A percentile compares a stretch with the other conserved stretches of the same genome.
These are phyloP conservation scores for Argyrosomus regius DNA, from an alignment of 2,797 vertebrate genomes.

Conservation along the genomic window DNA sequence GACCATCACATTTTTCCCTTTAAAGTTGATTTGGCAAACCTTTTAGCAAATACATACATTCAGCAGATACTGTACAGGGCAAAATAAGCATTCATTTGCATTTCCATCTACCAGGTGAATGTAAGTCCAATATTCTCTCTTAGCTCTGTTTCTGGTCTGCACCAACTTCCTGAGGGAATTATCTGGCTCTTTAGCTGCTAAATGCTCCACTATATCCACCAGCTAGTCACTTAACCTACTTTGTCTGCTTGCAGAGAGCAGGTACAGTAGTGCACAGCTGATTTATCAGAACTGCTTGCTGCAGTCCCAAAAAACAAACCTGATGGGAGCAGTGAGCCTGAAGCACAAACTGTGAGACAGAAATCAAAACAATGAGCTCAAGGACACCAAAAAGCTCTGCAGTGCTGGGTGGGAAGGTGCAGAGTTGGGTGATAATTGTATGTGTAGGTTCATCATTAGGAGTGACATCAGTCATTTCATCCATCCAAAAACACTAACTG, in stretches of 20 bases:
- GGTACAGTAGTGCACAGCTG: neutral
- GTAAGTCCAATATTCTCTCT: neutral
- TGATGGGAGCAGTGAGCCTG: neutral
- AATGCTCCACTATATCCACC: neutral
- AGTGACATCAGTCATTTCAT: neutral
- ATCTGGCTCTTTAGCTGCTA: neutral
- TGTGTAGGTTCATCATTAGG: neutral
- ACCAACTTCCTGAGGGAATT: neutral
- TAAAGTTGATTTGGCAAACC: neutral
- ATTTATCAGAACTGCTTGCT: neutral
- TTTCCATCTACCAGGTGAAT: neutral
- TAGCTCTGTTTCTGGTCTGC: slow-evolving; percentile 4
- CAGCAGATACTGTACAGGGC: neutral
- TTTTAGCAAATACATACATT: neutral
- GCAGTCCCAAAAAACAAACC: neutral
- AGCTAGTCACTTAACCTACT: neutral
- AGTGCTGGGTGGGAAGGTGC: neutral
- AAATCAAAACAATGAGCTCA: slow-evolving; percentile 2
- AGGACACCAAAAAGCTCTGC: neutral
- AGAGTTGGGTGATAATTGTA: neutral
- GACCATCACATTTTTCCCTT: neutral
- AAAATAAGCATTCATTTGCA: neutral
- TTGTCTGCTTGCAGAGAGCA: neutral
- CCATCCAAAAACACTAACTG: too few species aligned
- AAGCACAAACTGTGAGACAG: neutral